Base-by-base conservation (phyloP, 2,888 invertebrate species). In the Dysmachus trigonus region DNA sequence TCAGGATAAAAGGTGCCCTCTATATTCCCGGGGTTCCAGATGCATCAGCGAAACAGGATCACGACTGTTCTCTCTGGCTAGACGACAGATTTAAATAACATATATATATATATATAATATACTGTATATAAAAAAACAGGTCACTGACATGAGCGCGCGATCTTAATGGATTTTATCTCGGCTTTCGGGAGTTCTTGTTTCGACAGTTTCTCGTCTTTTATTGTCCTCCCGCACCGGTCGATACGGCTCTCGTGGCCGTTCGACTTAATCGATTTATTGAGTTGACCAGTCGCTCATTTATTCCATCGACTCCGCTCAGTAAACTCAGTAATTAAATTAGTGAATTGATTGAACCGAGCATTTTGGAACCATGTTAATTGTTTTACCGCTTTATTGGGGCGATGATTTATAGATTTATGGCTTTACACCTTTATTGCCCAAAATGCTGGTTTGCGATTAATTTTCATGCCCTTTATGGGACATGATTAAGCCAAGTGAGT, bases 151-250 rank as follows among this genome's bases (percentile, higher is more conserved):
- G 27, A 41, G 53, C 30, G 79, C 38, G 79, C 77, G 41, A 71
- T 71, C 71, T 85, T 85, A 85, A 79, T 85, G 79, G 79, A 79
- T 85, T 77, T 79, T 51, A 85, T 53, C 72, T 74, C n/a, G 41
- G 38, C 53, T 72, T 83, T 72, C 83, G 83, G 83, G 72, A 72
- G 83, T 83, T 83, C 38, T 41, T 83, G 72, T 41, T 83, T 83
- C 83, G 83, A 81, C 62, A 53, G 81, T 62, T 53, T 53, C 62
- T 31, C 31, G 22, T 62, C 62, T 33, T 53, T 81, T 53, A 31
- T 81, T 81, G 81, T 53, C 62, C 31, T 81, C 31, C 33, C 53
- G 22, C 30, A 10, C 33, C 53, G 33, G 30, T 81, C 22, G 22
- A 62, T 62, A 62, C 27, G 53, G 4, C 31, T 33, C 33, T 81